Base-by-base conservation (phyloP, 2,113 vertebrate genomes). In the Tetrao urogallus region DNA sequence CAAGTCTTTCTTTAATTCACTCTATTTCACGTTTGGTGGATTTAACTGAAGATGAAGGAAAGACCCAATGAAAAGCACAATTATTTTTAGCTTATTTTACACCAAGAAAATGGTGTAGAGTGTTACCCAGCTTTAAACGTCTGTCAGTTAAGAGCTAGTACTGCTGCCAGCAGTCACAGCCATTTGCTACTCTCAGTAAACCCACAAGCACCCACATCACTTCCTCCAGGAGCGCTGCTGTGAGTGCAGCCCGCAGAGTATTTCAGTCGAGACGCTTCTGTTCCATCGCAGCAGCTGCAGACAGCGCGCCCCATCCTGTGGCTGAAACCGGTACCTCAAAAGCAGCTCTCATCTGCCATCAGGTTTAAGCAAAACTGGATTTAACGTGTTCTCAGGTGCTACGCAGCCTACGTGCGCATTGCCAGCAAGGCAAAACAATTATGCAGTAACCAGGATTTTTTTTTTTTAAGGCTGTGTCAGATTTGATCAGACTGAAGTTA, bases 311-410 rank as follows among this genome's bases (percentile, higher is more conserved):
- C 96, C 97, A 89, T 75, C 97, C 1, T 2, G 92, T 27, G 97
- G 94, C 69, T n/a, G 0, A 0, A 4, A 0, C 0, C 0, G 84
- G 83, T 13, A 90, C 60, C 65, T 19, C 93, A 52, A 6, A 3
- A 7, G 19, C 16, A 9, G 2, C 7, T 32, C 42, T 25, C 38
- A 0, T 2, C 25, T 73, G 18, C 34, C 22, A 2, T 3, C 30
- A 5, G 11, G 4, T 8, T 36, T 11, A 14, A 4, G 30, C 24
- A 10, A 20, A 14, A 16, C 52, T 1, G 40, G 45, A 16, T 43
- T 21, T 2, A 8, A 1, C 0, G 2, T 6, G 4, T 30, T 4
- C 42, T 19, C 48, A 19, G 15, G 27, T 2, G 30, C 54, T 40
- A 7, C 17, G 3, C 7, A 10, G 15, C 2, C 17, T 14, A 1